Evolutionary conservation across 2,888 invertebrate species (phyloP).

Genomic region (Morpho achilles): DNA sequence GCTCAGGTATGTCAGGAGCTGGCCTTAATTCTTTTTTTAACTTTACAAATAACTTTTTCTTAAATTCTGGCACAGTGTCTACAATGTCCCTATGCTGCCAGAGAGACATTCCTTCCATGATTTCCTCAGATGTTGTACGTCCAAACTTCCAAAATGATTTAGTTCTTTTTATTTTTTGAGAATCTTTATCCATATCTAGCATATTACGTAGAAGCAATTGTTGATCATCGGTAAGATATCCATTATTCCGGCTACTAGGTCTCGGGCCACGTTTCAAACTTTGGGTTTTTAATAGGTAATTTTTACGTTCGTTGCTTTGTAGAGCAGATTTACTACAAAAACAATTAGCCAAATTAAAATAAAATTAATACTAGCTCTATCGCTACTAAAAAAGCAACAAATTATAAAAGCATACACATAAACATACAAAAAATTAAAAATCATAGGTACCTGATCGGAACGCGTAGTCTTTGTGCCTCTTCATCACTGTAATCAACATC

Average conservation of each 20-base stretch:
- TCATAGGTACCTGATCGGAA: conserved; percentile 79
- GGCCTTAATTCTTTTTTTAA: conserved; percentile 66
- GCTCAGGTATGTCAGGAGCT: conserved; percentile 61
- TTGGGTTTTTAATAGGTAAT: conserved; percentile 72
- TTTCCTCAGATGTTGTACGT: conserved; percentile 84
- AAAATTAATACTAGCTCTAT: conserved; percentile 35
- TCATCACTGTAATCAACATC: conserved; percentile 95
- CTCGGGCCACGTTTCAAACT: conserved; percentile 66
- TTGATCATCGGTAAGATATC: conserved; percentile 78
- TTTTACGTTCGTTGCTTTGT: conserved; percentile 54
- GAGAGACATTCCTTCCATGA: conserved; percentile 91
- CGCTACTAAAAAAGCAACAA: conserved; percentile 25
- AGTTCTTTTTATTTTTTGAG: conserved; percentile 86
- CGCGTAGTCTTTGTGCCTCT: conserved; percentile 83
- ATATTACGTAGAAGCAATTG: conserved; percentile 72
- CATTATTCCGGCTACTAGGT: conserved; percentile 53
- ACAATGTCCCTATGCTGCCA: conserved; percentile 93
- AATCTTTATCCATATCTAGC: conserved; percentile 79
- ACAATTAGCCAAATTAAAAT: conserved; percentile 39
- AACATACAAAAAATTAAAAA: conserved; percentile 3
- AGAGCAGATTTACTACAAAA: conserved; percentile 68
- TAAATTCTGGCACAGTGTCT: conserved; percentile 81
- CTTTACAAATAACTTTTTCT: conserved; percentile 69
- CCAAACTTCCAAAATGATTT: conserved; percentile 94
- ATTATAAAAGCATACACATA: conserved; percentile 19